These are phyloP conservation scores for Crocuta crocuta DNA, from an alignment of 2,113 vertebrate species.

Conservation along the genomic window DNA sequence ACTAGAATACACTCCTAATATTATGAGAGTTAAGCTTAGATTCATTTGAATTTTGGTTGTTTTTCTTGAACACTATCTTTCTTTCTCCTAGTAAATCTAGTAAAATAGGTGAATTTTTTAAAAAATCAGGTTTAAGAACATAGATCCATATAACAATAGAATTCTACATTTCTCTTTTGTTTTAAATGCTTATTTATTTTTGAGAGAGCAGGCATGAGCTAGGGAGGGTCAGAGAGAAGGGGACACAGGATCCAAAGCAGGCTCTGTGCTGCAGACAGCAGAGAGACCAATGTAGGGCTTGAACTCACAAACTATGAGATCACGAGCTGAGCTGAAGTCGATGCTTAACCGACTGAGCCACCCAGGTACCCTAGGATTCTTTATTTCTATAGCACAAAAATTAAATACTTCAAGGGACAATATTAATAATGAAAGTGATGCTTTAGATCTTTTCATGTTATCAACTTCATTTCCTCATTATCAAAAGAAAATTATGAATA, in stretches of 20 bases:
- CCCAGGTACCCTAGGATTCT: background rate
- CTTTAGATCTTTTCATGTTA: background rate
- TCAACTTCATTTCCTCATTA: background rate
- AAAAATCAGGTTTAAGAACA: slow-evolving; percentile 9
- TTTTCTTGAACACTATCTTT: slow-evolving; percentile 27
- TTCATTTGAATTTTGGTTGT: background rate
- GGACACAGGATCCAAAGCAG: too few relatives aligned
- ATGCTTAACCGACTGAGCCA: too few relatives aligned
- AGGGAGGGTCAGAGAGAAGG: too few relatives aligned
- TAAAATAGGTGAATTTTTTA: background rate
- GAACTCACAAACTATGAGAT: too few relatives aligned
- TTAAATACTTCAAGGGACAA: background rate
- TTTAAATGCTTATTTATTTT: too few relatives aligned
- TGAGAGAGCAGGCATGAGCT: too few relatives aligned
- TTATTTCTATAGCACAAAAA: background rate
- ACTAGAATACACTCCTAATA: background rate
- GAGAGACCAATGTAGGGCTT: too few relatives aligned
- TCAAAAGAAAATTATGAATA: slow-evolving; percentile 16
- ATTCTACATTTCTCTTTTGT: background rate
- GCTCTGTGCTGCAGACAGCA: too few relatives aligned
- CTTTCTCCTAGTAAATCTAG: background rate
- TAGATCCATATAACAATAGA: background rate
- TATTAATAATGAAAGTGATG: background rate
- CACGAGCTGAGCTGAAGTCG: too few relatives aligned
- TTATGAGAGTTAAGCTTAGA: background rate